Percentiles rank a stretch among this genome's conserved stretches.
phyloP scores from a whole-genome alignment of 2,797 vertebrate genomes.

The Danio aesculapii region DNA sequence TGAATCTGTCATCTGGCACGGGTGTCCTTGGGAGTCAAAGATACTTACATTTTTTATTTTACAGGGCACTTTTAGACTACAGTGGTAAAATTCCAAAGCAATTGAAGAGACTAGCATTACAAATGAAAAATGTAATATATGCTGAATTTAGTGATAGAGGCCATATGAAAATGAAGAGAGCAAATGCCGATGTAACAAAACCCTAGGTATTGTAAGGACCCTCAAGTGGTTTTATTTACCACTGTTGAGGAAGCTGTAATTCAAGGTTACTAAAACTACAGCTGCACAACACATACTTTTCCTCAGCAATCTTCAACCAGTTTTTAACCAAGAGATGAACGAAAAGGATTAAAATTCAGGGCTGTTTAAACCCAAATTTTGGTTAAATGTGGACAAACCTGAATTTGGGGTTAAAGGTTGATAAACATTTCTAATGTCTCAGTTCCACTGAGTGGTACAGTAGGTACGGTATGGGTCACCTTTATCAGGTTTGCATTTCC shows the following conservation, averaged over 20 bases:
- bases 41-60: neutral
- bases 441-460: too few species aligned
- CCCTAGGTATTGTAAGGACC: neutral
- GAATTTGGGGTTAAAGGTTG: too few species aligned
- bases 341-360: neutral
- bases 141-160: neutral
- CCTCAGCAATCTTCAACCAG: neutral
- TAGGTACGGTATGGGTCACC: too few species aligned
- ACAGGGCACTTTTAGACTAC: neutral
- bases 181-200: neutral
- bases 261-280: constrained; percentile 2
- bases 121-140: neutral
- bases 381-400: too few species aligned
- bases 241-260: neutral
- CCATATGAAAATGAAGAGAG: neutral
- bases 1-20: constrained; percentile 1
- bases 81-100: neutral
- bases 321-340: constrained; percentile 8
- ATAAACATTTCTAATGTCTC: too few species aligned
- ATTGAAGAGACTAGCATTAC: neutral
- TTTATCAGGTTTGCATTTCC: too few species aligned
- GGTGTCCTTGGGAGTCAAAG: neutral
- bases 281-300: neutral
- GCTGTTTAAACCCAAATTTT: too few species aligned
- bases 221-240: neutral